phyloP scores from a whole-genome alignment of 2,113 vertebrate genomes.

The Psittacara wagleri region DNA sequence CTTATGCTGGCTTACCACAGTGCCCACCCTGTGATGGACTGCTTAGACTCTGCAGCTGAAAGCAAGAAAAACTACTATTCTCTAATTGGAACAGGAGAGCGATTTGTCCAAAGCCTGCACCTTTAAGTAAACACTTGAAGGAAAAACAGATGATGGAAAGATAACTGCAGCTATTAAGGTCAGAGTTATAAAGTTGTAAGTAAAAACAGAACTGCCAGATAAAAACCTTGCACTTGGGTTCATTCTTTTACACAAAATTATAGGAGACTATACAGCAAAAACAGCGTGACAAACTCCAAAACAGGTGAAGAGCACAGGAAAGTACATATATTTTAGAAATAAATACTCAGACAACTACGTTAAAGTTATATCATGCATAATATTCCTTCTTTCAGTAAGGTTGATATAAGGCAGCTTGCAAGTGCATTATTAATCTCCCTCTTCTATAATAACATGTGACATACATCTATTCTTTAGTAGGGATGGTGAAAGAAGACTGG shows the following conservation, averaged over 20 bases:
- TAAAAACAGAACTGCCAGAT: background rate
- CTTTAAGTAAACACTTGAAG: background rate
- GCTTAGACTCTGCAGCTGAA: background rate
- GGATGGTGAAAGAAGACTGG: background rate
- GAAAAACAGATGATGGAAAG: background rate
- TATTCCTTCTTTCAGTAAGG: background rate
- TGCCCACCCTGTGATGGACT: background rate
- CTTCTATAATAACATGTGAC: background rate
- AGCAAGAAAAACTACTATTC: background rate
- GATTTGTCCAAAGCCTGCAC: background rate
- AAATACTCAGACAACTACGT: background rate
- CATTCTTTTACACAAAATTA: background rate
- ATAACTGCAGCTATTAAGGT: background rate
- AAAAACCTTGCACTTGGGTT: background rate
- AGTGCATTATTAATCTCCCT: background rate
- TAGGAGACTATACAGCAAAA: background rate
- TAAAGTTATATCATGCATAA: background rate
- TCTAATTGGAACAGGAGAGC: background rate
- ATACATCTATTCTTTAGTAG: background rate
- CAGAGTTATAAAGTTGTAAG: background rate
- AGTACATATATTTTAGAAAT: background rate
- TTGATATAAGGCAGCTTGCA: background rate
- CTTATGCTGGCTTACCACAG: background rate
- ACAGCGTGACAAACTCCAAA: background rate
- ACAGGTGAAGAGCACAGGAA: background rate